Percentiles rank a stretch among this genome's conserved stretches.
phyloP scores from a whole-genome alignment of 2,888 invertebrate genomes.

The Drosophila percnosoma region DNA sequence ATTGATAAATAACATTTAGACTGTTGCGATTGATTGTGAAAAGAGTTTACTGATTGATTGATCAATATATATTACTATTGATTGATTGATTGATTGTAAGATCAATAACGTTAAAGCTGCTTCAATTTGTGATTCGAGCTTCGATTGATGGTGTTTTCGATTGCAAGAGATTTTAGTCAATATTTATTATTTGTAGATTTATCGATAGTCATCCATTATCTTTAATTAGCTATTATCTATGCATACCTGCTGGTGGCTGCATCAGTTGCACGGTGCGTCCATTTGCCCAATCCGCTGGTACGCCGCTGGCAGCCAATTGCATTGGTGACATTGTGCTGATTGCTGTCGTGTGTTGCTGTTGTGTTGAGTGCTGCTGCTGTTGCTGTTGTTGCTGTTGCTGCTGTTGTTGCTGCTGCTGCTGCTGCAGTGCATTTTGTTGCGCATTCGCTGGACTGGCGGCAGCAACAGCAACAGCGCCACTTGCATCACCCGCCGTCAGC shows the following conservation, averaged over 20 bases:
- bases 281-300: constrained; percentile 88
- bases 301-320: constrained; percentile 88
- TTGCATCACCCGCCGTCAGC: constrained; percentile 71
- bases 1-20: not conserved
- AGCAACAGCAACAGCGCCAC: constrained; percentile 60
- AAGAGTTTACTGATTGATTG: not conserved
- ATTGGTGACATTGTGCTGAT: constrained; percentile 92
- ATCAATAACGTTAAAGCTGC: not conserved
- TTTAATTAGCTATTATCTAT: not conserved
- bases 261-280: constrained; percentile 93
- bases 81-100: not conserved
- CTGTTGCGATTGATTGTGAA: not conserved
- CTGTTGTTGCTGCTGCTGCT: constrained; percentile 78
- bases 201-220: not conserved
- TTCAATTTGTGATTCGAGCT: not conserved
- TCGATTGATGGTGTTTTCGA: not conserved
- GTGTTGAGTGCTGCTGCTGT: constrained; percentile 87
- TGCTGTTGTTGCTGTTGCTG: constrained; percentile 78
- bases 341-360: constrained; percentile 87
- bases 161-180: not conserved
- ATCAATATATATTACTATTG: not conserved
- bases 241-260: constrained; percentile 87
- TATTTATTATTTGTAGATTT: not conserved
- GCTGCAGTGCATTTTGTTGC: constrained; percentile 83
- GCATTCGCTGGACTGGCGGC: constrained; percentile 83